Conservation (phyloP, 2,888 invertebrate species). For the Alloplasta piceator region DNA sequence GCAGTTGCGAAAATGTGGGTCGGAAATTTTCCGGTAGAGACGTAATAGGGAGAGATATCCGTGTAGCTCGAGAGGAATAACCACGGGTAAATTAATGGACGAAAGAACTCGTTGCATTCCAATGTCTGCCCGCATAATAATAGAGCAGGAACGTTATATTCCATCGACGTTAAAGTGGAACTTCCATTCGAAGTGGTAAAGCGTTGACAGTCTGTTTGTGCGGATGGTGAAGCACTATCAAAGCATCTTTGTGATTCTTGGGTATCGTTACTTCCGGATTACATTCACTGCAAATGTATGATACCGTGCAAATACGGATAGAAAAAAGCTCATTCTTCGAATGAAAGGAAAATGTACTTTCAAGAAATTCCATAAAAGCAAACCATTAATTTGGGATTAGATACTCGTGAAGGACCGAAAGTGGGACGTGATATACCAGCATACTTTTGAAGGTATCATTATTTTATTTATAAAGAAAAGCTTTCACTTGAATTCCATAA, state of each 20-base stretch:
- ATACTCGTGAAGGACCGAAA: background rate
- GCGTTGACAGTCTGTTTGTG: background rate
- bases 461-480: too few relatives aligned
- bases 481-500: too few relatives aligned
- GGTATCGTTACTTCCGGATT: background rate
- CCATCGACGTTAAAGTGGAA: background rate
- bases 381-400: conserved; percentile 17
- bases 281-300: background rate
- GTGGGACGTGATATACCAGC: too few relatives aligned
- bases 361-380: background rate
- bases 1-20: conserved; percentile 27
- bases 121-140: background rate
- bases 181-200: too few relatives aligned
- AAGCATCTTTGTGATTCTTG: background rate
- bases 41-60: background rate
- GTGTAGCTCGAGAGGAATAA: conserved; percentile 6
- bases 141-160: background rate
- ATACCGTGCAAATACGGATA: too few relatives aligned
- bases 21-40: conserved; percentile 29
- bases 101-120: background rate
- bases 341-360: too few relatives aligned
- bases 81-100: conserved; percentile 22
- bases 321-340: too few relatives aligned
- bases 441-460: too few relatives aligned
- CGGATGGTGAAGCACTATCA: background rate